A percentile compares a stretch with the other conserved stretches of the same genome.
phyloP scores from a whole-genome alignment of 2,888 invertebrate species.

The Sabatieria punctata region DNA sequence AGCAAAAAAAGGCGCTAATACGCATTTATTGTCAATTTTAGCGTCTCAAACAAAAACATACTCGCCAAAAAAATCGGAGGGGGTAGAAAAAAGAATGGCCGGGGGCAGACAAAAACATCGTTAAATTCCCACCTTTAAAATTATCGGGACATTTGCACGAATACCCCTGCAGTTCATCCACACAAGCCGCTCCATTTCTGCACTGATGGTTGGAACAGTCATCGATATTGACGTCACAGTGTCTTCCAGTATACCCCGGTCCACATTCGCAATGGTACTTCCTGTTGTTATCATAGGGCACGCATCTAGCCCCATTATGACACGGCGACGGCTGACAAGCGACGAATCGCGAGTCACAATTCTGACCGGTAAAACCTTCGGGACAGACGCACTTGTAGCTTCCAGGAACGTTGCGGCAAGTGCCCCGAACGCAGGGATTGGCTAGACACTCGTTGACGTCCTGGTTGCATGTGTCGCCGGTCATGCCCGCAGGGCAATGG shows the following conservation, averaged over 20 bases:
- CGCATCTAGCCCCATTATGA: constrained; percentile 30
- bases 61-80: too few species aligned
- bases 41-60: too few species aligned
- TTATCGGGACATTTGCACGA: constrained; percentile 75
- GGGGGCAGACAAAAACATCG: too few species aligned
- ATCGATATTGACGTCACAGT: constrained; percentile 83
- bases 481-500: constrained; percentile 78
- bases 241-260: constrained; percentile 60
- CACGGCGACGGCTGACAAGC: constrained; percentile 42
- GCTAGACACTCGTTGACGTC: constrained; percentile 89
- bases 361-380: constrained; percentile 72
- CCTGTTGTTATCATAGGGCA: too few species aligned
- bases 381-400: constrained; percentile 77
- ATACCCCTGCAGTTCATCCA: constrained; percentile 72
- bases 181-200: constrained; percentile 69
- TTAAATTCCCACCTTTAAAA: constrained; percentile 52
- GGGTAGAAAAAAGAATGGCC: too few species aligned
- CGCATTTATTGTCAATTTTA: too few species aligned
- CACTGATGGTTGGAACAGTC: constrained; percentile 69
- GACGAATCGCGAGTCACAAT: constrained; percentile 78
- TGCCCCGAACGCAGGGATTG: constrained; percentile 70
- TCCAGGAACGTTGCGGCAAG: constrained; percentile 78
- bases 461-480: constrained; percentile 73
- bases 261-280: constrained; percentile 24
- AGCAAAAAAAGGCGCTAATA: too few species aligned